Evolutionary conservation across 2,797 vertebrate genomes (phyloP).

Genomic region (Hydrophis major): DNA sequence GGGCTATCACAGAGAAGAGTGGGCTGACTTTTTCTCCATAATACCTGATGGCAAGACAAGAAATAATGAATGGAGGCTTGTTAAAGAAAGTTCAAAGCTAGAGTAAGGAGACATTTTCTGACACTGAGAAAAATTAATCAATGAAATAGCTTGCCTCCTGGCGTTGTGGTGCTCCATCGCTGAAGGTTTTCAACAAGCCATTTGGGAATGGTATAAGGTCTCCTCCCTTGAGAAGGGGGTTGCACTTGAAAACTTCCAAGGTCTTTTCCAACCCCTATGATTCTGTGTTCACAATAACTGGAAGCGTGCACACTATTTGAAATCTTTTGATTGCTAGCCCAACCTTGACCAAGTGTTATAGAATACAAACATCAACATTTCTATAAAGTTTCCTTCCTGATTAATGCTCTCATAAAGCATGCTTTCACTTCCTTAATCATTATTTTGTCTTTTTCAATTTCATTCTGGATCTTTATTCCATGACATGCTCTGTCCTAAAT

Average conservation of each 20-base stretch:
- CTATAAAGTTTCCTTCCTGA: not conserved
- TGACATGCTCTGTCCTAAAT: not conserved
- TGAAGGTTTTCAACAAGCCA: not conserved
- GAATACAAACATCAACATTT: not conserved
- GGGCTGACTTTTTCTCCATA: not conserved
- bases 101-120: not conserved
- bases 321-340: not conserved
- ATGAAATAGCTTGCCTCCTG: not conserved
- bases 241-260: not conserved
- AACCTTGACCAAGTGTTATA: not conserved
- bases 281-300: not conserved
- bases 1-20: not conserved
- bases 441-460: not conserved
- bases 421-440: not conserved
- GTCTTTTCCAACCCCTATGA: not conserved
- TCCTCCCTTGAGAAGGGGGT: not conserved
- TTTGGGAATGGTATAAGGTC: not conserved
- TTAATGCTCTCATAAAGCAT: not conserved
- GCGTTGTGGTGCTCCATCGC: not conserved
- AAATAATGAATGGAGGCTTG: not conserved
- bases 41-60: not conserved
- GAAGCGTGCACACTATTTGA: not conserved
- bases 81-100: not conserved
- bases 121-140: not conserved
- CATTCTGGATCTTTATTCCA: not conserved